These are phyloP conservation scores for Amphimedon queenslandica DNA, from an alignment of 37 sponge, comb jelly and placozoan genomes.

Conservation along the genomic window DNA sequence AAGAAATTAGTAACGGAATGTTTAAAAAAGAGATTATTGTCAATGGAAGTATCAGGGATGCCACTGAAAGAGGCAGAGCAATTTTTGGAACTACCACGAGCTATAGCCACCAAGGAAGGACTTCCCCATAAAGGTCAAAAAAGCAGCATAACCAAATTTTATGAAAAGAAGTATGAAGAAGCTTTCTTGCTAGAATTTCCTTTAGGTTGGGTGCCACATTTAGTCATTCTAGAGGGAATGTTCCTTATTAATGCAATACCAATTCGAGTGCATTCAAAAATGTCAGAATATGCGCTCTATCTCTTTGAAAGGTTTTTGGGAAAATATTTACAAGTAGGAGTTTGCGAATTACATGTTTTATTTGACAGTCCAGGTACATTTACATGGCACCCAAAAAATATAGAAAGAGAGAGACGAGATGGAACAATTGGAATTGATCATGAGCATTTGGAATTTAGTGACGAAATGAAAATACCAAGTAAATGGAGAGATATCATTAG, in stretches of 20 bases:
- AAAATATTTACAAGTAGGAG: background rate
- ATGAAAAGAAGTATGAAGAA: background rate
- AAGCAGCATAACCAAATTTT: background rate
- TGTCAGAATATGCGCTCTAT: background rate
- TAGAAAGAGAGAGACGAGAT: background rate
- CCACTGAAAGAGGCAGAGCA: conserved; percentile 1
- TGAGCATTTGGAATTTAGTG: too few species aligned
- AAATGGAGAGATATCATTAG: conserved; percentile 4
- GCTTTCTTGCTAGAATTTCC: background rate
- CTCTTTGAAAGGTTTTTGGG: background rate
- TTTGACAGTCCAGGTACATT: conserved; percentile 6
- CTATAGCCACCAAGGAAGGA: background rate
- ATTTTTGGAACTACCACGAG: background rate
- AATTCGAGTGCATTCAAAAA: background rate
- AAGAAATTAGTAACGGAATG: background rate
- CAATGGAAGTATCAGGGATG: background rate
- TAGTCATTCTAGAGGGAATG: background rate
- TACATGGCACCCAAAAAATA: background rate
- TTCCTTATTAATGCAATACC: conserved; percentile 8
- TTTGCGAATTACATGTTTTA: conserved; percentile 1
- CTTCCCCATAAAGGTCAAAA: conserved; percentile 1
- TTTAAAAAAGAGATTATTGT: background rate
- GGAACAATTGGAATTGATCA: background rate
- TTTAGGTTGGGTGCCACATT: background rate
- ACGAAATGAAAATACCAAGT: too few species aligned